These are phyloP conservation scores for Pogonognathellus flavescens DNA, from an alignment of 1,140 invertebrate species.

Conservation along the genomic window DNA sequence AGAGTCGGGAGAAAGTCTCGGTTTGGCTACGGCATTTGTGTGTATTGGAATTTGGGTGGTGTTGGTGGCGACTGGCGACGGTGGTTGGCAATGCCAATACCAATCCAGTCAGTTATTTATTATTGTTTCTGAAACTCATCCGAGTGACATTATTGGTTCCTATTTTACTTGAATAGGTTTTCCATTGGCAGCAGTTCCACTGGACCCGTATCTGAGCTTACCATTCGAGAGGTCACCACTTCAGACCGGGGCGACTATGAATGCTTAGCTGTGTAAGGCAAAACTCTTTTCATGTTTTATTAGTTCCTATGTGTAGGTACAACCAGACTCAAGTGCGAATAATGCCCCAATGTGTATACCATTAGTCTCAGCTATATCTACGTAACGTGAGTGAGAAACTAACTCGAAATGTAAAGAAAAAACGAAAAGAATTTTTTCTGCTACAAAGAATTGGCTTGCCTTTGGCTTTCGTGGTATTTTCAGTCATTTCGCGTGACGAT, in stretches of 20 bases:
- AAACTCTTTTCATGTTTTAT: constrained; percentile 15
- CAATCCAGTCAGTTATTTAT: constrained; percentile 12
- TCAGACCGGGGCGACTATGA: constrained; percentile 61
- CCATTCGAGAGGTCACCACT: constrained; percentile 56
- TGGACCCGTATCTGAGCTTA: constrained; percentile 58
- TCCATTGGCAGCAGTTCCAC: constrained; percentile 46
- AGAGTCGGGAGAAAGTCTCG: not conserved
- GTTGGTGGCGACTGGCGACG: not conserved
- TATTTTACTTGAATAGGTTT: constrained; percentile 53
- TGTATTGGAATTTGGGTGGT: not conserved
- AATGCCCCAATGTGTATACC: not conserved
- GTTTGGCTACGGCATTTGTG: not conserved
- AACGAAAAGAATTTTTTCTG: constrained; percentile 11
- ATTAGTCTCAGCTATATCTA: not conserved
- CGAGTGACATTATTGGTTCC: constrained; percentile 28
- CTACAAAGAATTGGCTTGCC: not conserved
- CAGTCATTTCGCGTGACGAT: constrained; percentile 47
- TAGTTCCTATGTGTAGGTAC: not conserved
- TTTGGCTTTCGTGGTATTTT: constrained; percentile 9
- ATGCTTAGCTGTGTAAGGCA: constrained; percentile 58
- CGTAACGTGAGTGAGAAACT: not conserved
- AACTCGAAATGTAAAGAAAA: not conserved
- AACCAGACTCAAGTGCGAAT: not conserved
- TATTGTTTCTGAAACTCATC: constrained; percentile 47
- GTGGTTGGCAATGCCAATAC: not conserved